phyloP scores from a whole-genome alignment of 92 coral and sea anemone genomes.

The Phenganax subtilis region DNA sequence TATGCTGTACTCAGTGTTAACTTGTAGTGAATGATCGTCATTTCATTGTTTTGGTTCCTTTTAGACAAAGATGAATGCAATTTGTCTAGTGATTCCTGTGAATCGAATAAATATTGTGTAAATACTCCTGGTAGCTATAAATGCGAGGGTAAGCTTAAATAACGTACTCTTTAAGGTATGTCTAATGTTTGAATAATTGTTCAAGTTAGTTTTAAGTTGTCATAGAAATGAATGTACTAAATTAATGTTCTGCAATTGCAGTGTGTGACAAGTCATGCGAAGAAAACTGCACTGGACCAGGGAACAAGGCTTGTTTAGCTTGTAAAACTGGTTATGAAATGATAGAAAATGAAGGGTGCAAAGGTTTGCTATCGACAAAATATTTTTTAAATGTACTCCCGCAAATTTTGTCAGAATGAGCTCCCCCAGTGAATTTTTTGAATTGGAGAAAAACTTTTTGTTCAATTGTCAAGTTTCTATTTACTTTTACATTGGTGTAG shows the following conservation, averaged over 20 bases:
- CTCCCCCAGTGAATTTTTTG: too few species aligned
- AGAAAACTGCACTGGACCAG: conserved; percentile 81
- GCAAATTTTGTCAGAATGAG: too few species aligned
- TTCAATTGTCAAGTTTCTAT: too few species aligned
- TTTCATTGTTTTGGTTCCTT: background rate
- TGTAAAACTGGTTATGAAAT: conserved; percentile 73
- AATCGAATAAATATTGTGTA: conserved; percentile 66
- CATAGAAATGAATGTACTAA: background rate
- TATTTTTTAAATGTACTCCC: background rate
- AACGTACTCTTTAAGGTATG: background rate
- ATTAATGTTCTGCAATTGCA: conserved; percentile 7
- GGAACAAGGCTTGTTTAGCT: conserved; percentile 69
- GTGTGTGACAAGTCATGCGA: conserved; percentile 86
- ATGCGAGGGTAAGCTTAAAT: conserved; percentile 62
- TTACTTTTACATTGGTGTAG: too few species aligned
- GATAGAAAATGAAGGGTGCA: conserved; percentile 85
- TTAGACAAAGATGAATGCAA: conserved; percentile 80
- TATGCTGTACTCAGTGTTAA: background rate
- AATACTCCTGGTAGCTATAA: conserved; percentile 80
- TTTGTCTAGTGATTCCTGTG: conserved; percentile 63
- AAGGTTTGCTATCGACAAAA: conserved; percentile 49
- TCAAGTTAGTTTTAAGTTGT: background rate
- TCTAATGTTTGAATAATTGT: background rate
- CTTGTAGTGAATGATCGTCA: background rate
- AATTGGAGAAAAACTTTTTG: too few species aligned